Base-by-base conservation (phyloP, 30 jellyfish, hydroid and myxozoan species). In the Hydra vulgaris region DNA sequence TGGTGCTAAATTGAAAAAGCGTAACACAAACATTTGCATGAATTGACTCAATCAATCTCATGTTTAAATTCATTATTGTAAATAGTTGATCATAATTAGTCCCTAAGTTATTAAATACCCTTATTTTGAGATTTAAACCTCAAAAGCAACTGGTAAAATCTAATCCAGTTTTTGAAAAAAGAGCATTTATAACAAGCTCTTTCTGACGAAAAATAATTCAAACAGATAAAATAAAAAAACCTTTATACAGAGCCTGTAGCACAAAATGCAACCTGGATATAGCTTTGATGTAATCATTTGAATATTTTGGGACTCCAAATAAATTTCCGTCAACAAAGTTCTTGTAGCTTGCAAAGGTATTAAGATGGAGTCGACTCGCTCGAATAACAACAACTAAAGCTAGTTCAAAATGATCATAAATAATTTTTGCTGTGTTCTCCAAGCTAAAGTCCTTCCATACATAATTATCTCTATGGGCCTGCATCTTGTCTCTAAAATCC, bases 371-470 rank as follows among this genome's bases (percentile, higher is more conserved):
- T 0, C 81, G 21, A 18, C 85, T 61, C 0, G 95, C 73, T 16
- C 89, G 86, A 1, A 89, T 71, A 26, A 89, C 88, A 87, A 89
- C 82, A 21, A 89, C 67, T 71, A 81, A 84, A 66, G 95, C 82
- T 53, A 74, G 54, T 7, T 83, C 86, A 53, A 84, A 85, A 56
- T 83, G 73, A 61, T 78, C 82, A 27, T 74, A 71, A 19, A 89
- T 20, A 17, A 85, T 26, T 67, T 89, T 85, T 0, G 95, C 88
- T 0, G 95, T 84, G 27, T 87, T 72, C 71, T 89, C 97, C 20
- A 84, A 81, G 40, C 86, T 86, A 88, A 81, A 89, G 70, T 89
- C 97, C 23, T 55, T 81, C 95, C 95, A 89, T 16, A 90, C 86
- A 19, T 77, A 77, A 73, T 89, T 89, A 23, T 89, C 97, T 70